These are phyloP conservation scores for Formica aserva DNA, from an alignment of 2,888 invertebrate genomes.

Conservation along the genomic window DNA sequence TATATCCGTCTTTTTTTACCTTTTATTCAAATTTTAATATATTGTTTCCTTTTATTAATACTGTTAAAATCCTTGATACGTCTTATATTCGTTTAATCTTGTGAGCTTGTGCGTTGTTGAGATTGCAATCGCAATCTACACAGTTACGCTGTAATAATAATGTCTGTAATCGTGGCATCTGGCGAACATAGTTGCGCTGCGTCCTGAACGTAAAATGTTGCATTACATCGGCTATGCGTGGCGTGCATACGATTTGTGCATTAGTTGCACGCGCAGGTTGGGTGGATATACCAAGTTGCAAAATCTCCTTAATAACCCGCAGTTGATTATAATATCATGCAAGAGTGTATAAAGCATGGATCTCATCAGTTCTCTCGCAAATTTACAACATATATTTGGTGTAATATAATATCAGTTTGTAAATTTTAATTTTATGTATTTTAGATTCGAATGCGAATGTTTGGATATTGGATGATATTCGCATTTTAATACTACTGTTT, in stretches of 20 bases:
- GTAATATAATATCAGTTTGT: not conserved
- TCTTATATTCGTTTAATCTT: not conserved
- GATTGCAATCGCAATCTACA: conserved; percentile 29
- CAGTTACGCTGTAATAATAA: conserved; percentile 22
- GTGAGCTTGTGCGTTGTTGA: not conserved
- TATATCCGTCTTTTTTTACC: not conserved
- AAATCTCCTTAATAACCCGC: conserved; percentile 5
- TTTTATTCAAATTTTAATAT: not conserved
- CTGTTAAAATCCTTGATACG: not conserved
- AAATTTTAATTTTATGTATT: not conserved
- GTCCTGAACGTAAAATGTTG: conserved; percentile 39
- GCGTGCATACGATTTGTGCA: conserved; percentile 27
- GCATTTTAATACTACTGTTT: not conserved
- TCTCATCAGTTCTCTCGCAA: not conserved
- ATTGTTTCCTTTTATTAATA: not conserved
- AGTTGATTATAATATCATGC: conserved; percentile 17
- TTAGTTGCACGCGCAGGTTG: conserved; percentile 34
- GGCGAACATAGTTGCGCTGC: conserved; percentile 10
- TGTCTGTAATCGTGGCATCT: conserved; percentile 31
- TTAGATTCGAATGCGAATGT: not conserved
- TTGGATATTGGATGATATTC: not conserved
- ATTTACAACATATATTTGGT: not conserved
- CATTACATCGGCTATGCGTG: conserved; percentile 4
- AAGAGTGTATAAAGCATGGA: not conserved
- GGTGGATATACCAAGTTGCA: conserved; percentile 1